Evolutionary conservation across 2,888 invertebrate genomes (phyloP).

Genomic region (Ormyrus rosae): DNA sequence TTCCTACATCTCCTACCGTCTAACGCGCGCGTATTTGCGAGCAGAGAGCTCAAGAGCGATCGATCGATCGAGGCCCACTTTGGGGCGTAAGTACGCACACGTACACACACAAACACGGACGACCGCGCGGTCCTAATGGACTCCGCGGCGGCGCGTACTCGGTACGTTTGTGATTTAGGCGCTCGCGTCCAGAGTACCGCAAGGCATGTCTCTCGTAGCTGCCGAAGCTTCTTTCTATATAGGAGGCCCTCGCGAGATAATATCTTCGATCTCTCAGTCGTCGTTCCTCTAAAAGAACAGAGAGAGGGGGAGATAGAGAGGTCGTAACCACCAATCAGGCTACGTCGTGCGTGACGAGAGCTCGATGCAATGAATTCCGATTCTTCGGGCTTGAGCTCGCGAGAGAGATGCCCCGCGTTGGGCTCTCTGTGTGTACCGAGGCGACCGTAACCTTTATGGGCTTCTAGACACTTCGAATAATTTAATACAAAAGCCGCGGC

Average conservation of each 20-base stretch:
- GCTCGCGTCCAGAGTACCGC: constrained; percentile 22
- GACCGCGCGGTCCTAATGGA: constrained; percentile 25
- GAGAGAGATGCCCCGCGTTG: not conserved
- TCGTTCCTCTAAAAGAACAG: not conserved
- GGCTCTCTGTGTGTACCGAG: not conserved
- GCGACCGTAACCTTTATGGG: constrained; percentile 16
- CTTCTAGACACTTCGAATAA: constrained; percentile 53
- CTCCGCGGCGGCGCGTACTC: not conserved
- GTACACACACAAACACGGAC: no score
- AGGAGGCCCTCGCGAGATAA: constrained; percentile 3
- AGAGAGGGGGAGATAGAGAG: no score
- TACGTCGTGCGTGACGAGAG: constrained; percentile 66
- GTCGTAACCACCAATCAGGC: constrained; percentile 63
- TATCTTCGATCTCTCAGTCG: constrained; percentile 47
- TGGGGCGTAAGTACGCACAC: constrained; percentile 7
- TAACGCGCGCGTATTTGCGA: no score
- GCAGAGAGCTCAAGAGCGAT: no score
- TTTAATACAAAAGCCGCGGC: constrained; percentile 35
- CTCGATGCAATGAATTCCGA: constrained; percentile 68
- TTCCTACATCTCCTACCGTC: no score
- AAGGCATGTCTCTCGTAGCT: not conserved
- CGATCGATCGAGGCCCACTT: not conserved
- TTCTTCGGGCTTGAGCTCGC: not conserved
- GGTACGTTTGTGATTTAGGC: constrained; percentile 25
- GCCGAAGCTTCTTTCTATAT: no score